Conservation (phyloP, 2,888 invertebrate species). For the Teleiodes luculella region DNA sequence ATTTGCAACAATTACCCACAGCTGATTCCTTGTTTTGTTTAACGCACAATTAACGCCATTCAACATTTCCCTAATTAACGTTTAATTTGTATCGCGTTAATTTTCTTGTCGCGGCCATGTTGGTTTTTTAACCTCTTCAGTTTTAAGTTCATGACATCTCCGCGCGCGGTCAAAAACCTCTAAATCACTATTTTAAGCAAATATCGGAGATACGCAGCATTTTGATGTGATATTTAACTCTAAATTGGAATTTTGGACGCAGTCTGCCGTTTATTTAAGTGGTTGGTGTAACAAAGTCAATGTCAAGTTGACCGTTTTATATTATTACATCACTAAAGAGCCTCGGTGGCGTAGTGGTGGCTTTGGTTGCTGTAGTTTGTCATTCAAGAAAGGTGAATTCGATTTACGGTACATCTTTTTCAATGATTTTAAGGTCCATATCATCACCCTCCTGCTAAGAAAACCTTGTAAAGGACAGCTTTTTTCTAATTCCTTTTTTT, state of each 20-base stretch:
- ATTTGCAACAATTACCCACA: conserved; percentile 38
- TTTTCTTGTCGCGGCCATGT: conserved; percentile 5
- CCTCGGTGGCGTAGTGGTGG: no score
- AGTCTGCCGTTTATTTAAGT: no score
- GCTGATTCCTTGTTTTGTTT: conserved; percentile 26
- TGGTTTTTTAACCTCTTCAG: neutral
- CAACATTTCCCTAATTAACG: conserved; percentile 27
- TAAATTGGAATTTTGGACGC: neutral
- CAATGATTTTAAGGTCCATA: no score
- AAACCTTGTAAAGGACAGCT: no score
- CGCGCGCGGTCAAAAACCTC: conserved; percentile 10
- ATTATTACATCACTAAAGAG: no score
- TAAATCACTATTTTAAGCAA: conserved; percentile 12
- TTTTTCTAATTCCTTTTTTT: no score
- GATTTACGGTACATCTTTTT: no score
- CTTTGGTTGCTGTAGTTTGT: no score
- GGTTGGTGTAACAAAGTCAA: neutral
- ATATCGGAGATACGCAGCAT: conserved; percentile 10
- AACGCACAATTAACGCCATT: conserved; percentile 31
- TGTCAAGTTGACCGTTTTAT: neutral
- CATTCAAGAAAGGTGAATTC: no score
- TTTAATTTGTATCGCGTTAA: conserved; percentile 14
- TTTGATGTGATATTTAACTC: neutral
- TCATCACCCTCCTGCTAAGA: no score
- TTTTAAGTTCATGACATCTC: conserved; percentile 6